Base-by-base conservation (phyloP, 2,888 invertebrate species). In the Heliothis peltigera region DNA sequence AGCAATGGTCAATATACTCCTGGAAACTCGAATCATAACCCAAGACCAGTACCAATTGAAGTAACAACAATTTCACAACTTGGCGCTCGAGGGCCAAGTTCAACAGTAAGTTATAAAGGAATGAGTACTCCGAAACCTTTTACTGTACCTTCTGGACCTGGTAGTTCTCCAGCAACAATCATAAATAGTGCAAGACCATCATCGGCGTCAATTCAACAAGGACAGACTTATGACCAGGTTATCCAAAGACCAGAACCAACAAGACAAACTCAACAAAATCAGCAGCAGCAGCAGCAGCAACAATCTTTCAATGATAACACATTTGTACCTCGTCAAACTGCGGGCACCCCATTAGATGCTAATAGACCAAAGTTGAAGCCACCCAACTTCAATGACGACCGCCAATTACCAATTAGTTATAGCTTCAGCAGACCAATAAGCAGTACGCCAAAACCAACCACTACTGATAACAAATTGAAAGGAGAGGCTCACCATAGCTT, bases 91-190 rank as follows among this genome's bases (percentile, higher is more conserved):
- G 53, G 74, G 5, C 83, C 77, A 56, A 85, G 89, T 49, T 88
- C 92, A 32, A 88, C 91, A 39, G 77, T 91, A 44, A 87, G 82
- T 64, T 94, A 94, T 76, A 81, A 88, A 59, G 92, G 93, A 39
- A 91, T 94, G 87, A 94, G 92, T 76, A 94, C 94, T 35, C 94
- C 95, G 39, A 89, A 90, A 64, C 95, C 95, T 22, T 95, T 95
- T 76, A 92, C 90, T 43, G 71, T 89, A 46, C 83, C 91, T 22
- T 80, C 79, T 62, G 86, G 82, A 25, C 70, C 83, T 44, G 77
- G 79, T 2, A 84, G 75, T 51, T 83, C 84, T 7, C 67, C 73
- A 2, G 83, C 79, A 64, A 81, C 85, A 39, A 74, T 65, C 52
- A 68, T 84, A 58, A 79, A 68, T 59, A 83, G 75, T 70, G 76